Conservation (phyloP, 2,797 vertebrate genomes). For the Myotis myotis region DNA sequence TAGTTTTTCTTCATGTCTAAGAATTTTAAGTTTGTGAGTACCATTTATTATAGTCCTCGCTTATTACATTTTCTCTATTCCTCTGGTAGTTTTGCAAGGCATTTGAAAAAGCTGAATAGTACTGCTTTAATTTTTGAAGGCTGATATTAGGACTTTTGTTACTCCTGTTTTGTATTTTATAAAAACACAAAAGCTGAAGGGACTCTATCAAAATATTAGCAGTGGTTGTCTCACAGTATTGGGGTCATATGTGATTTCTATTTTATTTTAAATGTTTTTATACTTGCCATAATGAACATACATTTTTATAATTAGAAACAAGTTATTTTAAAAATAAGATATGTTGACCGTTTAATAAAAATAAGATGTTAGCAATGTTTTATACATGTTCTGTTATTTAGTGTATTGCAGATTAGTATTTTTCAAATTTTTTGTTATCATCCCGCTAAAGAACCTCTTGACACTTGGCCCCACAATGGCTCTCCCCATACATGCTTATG, state of each 20-base stretch:
- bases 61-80: neutral
- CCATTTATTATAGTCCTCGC: neutral
- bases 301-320: neutral
- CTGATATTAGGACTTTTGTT: neutral
- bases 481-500: neutral
- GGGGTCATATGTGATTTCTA: neutral
- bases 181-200: neutral
- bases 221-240: neutral
- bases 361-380: neutral
- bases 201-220: slow-evolving; percentile 7
- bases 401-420: neutral
- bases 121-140: slow-evolving; percentile 14
- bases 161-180: slow-evolving; percentile 23
- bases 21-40: slow-evolving; percentile 11
- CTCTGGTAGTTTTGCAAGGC: neutral
- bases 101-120: neutral
- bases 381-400: neutral
- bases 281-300: neutral
- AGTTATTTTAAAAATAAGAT: slow-evolving; percentile 3
- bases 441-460: neutral
- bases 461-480: neutral
- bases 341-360: neutral
- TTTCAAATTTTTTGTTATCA: neutral
- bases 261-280: slow-evolving; percentile 37
- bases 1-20: slow-evolving; percentile 15